Conservation (phyloP, 2,113 vertebrate species). For the Apteryx mantelli region DNA sequence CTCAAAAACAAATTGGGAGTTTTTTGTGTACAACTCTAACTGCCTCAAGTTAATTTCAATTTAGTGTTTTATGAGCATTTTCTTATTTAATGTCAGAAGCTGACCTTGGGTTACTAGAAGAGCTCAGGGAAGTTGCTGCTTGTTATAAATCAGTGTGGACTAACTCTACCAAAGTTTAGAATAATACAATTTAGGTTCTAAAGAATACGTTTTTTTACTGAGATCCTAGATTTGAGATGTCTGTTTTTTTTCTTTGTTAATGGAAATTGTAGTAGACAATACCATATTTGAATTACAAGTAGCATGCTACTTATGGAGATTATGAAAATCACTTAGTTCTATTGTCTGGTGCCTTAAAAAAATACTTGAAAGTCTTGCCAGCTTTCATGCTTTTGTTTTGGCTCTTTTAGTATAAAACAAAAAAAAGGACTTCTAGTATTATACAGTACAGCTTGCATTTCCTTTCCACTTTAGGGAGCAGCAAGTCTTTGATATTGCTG, state of each 20-base stretch:
- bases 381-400: conserved; percentile 20
- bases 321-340: background rate
- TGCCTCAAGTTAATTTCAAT: background rate
- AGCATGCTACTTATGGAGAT: background rate
- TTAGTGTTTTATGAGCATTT: background rate
- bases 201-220: background rate
- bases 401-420: background rate
- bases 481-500: background rate
- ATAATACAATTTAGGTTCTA: background rate
- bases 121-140: background rate
- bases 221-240: background rate
- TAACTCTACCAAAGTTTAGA: background rate
- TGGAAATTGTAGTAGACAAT: background rate
- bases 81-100: background rate
- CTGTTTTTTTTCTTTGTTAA: background rate
- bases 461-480: conserved; percentile 25
- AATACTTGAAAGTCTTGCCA: background rate
- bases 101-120: background rate
- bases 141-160: background rate
- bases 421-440: background rate
- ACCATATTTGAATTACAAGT: background rate
- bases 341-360: background rate
- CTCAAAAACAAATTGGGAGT: background rate
- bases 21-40: background rate
- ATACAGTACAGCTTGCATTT: background rate